These are phyloP conservation scores for Watsonalla binaria DNA, from an alignment of 2,888 invertebrate genomes.

Conservation along the genomic window DNA sequence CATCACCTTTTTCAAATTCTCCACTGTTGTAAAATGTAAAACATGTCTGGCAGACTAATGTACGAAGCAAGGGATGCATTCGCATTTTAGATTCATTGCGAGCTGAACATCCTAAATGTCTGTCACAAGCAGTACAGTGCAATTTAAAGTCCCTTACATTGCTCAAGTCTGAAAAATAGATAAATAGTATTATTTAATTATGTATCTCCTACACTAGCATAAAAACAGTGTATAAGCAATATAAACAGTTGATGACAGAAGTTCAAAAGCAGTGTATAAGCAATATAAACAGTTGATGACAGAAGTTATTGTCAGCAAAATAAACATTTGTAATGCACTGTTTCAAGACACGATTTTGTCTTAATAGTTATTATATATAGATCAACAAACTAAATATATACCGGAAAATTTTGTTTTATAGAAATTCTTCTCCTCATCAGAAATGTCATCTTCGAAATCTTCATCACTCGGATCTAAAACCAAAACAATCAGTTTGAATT, in stretches of 20 bases:
- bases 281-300: not conserved
- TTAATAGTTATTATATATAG: too few relatives aligned
- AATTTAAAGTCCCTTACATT: slow-evolving; percentile 78
- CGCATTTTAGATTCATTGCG: slow-evolving; percentile 81
- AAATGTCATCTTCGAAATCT: slow-evolving; percentile 76
- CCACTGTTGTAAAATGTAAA: slow-evolving; percentile 89
- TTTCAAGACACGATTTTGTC: too few relatives aligned
- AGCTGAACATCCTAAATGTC: slow-evolving; percentile 85
- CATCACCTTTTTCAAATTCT: slow-evolving; percentile 89
- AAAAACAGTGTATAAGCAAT: not conserved
- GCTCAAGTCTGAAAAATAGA: slow-evolving; percentile 73
- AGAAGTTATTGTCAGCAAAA: not conserved
- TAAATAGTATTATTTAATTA: not conserved
- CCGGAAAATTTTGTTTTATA: slow-evolving; percentile 73
- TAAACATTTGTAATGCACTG: not conserved
- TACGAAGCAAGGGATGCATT: slow-evolving; percentile 85
- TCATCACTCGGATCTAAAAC: slow-evolving; percentile 59
- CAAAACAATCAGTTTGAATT: not conserved
- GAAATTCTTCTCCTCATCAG: slow-evolving; percentile 72
- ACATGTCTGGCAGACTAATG: slow-evolving; percentile 85
- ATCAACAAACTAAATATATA: slow-evolving; percentile 15
- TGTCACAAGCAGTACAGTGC: slow-evolving; percentile 87
- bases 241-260: not conserved
- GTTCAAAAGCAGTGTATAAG: not conserved
- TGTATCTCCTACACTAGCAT: too few relatives aligned